Base-by-base conservation (phyloP, 2,113 vertebrate species). In the Asarcornis scutulata region DNA sequence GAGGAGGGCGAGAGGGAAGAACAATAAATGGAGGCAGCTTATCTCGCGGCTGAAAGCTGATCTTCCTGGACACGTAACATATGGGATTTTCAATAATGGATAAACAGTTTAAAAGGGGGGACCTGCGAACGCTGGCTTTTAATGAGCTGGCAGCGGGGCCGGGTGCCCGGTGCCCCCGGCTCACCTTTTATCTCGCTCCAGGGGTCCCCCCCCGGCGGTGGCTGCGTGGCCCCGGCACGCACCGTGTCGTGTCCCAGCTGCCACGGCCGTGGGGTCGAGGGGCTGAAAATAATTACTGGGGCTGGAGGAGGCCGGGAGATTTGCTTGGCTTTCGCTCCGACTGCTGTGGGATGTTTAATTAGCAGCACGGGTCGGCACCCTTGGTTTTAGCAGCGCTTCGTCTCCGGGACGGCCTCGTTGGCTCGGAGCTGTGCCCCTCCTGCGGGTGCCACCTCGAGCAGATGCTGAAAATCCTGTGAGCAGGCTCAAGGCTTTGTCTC, bases 41-140 rank as follows among this genome's bases (percentile, higher is more conserved):
- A 38, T 95, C 89, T 91, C 1, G 87, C 10, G n/a, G 89, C 67
- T 40, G 79, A 40, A 93, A 81, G 91, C 95, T 94, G 95, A 95
- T 95, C 76, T 17, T 67, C 55, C 46, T 11, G 95, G 96, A 91
- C 88, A 56, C n/a, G 95, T 73, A 92, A 20, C 95, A 94, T 91
- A 74, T 92, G 96, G 97, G 55, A 75, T 86, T 77, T 83, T 90
- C 95, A 95, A 94, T 91, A 92, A 95, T 92, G 96, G 95, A 95
- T 86, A 76, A 96, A 95, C 86, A 15, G 77, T 88, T 88, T 91
- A 93, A 62, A 84, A 93, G 88, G 83, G 94, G 88, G 83, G 89
- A 96, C 78, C 79, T 64, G 79, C 67, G 17, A 69, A 68, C 46
- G 83, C 16, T 22, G 72, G 42, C 20, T 83, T 74, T 95, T 88